Percentiles rank a stretch among this genome's conserved stretches.
Conservation (phyloP, 2,113 vertebrate species). For the Amphilophus citrinellus region DNA sequence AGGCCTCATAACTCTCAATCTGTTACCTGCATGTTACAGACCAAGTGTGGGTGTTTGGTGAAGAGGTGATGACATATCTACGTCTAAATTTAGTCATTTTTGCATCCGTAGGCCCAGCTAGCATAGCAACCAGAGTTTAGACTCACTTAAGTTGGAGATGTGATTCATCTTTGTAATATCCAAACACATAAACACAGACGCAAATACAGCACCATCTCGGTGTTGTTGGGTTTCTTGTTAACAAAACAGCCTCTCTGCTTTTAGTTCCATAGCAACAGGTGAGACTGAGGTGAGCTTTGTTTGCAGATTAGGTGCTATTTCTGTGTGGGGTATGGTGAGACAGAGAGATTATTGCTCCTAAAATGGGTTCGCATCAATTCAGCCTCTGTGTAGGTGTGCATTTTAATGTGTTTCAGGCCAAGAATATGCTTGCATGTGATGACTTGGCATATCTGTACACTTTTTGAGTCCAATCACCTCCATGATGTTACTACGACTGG, state of each 20-base stretch:
- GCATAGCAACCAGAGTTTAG: constrained; percentile 50
- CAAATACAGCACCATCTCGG: neutral
- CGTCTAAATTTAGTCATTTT: constrained; percentile 60
- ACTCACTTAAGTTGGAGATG: constrained; percentile 6
- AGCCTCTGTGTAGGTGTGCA: neutral
- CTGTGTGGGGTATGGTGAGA: constrained; percentile 13
- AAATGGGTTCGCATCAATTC: constrained; percentile 22
- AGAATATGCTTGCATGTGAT: constrained; percentile 9
- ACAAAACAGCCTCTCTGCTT: neutral
- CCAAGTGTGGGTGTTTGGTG: neutral
- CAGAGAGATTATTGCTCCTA: constrained; percentile 25
- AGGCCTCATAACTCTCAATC: constrained; percentile 23
- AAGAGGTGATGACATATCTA: constrained; percentile 13
- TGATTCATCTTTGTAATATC: neutral
- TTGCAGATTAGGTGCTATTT: constrained; percentile 46
- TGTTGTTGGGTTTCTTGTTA: constrained; percentile 4
- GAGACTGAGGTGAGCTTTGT: constrained; percentile 27
- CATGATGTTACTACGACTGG: neutral
- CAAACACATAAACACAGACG: neutral
- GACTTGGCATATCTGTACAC: constrained; percentile 20
- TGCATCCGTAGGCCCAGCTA: constrained; percentile 53
- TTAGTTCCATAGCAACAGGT: constrained; percentile 54
- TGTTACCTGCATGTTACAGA: constrained; percentile 2
- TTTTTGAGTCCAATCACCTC: constrained; percentile 11
- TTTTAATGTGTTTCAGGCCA: neutral